Evolutionary conservation across 2,888 invertebrate species (phyloP), one percentile per base, ranked within the genome.

Genomic region (Timema podura): DNA sequence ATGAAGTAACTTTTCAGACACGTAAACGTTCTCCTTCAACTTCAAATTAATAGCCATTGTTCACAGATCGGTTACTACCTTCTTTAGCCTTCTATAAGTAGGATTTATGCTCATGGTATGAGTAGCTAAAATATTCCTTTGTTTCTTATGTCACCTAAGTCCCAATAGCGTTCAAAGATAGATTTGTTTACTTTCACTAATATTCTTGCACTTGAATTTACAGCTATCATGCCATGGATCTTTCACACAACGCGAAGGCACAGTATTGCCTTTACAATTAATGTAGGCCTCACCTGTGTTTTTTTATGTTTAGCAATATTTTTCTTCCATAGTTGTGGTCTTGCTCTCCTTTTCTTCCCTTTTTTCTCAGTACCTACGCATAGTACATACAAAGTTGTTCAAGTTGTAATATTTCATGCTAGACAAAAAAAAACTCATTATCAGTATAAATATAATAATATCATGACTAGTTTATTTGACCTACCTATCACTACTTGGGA

Each of bases 1-100:
- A 71, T 73, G 61, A 73, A 73, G 65, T 71, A 72, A 49, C 47
- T 73, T 65, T 74, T 75, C 72, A 74, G 57, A 73, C 72, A 45
- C 72, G 59, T 54, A 48, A 59, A 64, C 68, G 61, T 61, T 61
- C 67, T 59, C 64, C 59, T 30, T 70, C 49, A 61, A 71, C 65
- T 49, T 66, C 65, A 70, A 74, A 74, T 67, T 71, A 70, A 65
- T 68, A 74, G n/a, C 70, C 72, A 57, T 70, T 65, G 64, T 74
- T 74, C 45, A 67, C 6, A 44, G 10, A 44, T 64, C 45, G 10
- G 8, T n/a, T 15, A 15, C 16, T 59, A 59, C 16, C 64, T 13
- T 11, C 10, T 9, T 67, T 8, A 51, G 46, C 51, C 51, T 67
- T 49, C 67, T 7, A 67, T 51, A 30, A 51, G 48, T 49, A 16